Conservation (phyloP, 2,113 vertebrate species). For the Neoarius graeffei region DNA sequence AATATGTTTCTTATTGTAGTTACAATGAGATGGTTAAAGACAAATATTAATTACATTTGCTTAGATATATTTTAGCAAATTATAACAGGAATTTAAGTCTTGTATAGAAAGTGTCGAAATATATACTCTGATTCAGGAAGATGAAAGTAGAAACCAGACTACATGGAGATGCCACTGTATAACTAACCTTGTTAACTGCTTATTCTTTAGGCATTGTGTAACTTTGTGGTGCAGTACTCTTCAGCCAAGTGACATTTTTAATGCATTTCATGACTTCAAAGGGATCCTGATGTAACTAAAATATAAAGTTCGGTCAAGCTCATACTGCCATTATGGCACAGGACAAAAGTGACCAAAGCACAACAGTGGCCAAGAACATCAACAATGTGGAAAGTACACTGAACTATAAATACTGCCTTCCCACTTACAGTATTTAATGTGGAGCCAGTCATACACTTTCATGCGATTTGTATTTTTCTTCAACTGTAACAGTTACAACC, state of each 20-base stretch:
- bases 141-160: neutral
- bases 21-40: neutral
- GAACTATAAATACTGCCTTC: conserved; percentile 41
- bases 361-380: conserved; percentile 29
- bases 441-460: neutral
- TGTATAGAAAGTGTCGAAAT: neutral
- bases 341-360: conserved; percentile 31
- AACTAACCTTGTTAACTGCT: neutral
- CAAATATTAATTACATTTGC: neutral
- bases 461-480: conserved; percentile 10
- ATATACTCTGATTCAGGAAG: neutral
- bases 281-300: conserved; percentile 34
- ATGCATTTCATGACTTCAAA: conserved; percentile 22
- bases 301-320: conserved; percentile 32
- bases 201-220: neutral
- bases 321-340: conserved; percentile 28
- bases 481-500: neutral
- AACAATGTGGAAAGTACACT: conserved; percentile 25
- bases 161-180: neutral
- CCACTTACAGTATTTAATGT: conserved; percentile 11
- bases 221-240: neutral
- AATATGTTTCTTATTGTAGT: neutral
- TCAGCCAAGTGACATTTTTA: neutral
- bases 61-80: neutral
- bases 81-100: neutral